Conservation (phyloP, 2,113 vertebrate species). For the Bucco capensis region DNA sequence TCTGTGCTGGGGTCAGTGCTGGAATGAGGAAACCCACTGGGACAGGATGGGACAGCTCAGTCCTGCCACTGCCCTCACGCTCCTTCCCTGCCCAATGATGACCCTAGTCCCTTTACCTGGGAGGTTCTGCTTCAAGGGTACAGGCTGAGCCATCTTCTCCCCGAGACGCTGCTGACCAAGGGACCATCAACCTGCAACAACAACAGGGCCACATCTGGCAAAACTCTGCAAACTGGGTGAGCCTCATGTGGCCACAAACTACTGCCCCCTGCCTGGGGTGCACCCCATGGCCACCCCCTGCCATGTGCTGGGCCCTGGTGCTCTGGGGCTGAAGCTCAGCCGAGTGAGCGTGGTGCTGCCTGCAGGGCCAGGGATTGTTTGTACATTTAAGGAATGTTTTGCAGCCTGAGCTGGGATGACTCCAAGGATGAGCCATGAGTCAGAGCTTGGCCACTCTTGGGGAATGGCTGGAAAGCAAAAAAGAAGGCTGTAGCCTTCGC, state of each 20-base stretch:
- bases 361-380: not conserved
- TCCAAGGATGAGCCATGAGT: not conserved
- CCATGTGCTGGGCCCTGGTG: not conserved
- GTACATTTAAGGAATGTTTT: constrained; percentile 46
- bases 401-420: not conserved
- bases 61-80: not conserved
- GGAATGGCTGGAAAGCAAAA: not conserved
- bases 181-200: constrained; percentile 27
- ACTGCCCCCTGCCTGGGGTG: fast-evolving
- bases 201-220: fast-evolving
- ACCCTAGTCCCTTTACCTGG: constrained; percentile 72
- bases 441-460: not conserved
- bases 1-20: not conserved
- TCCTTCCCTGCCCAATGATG: not conserved
- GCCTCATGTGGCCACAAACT: fast-evolving
- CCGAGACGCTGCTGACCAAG: not conserved
- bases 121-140: constrained; percentile 82
- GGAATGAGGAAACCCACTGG: not conserved
- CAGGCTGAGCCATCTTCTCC: constrained; percentile 83
- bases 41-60: not conserved
- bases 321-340: fast-evolving
- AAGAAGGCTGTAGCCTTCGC: not conserved
- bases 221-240: not conserved
- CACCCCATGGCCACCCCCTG: fast-evolving
- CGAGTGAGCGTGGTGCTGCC: fast-evolving